Conservation (phyloP, 2,113 vertebrate genomes). For the Anhinga anhinga region DNA sequence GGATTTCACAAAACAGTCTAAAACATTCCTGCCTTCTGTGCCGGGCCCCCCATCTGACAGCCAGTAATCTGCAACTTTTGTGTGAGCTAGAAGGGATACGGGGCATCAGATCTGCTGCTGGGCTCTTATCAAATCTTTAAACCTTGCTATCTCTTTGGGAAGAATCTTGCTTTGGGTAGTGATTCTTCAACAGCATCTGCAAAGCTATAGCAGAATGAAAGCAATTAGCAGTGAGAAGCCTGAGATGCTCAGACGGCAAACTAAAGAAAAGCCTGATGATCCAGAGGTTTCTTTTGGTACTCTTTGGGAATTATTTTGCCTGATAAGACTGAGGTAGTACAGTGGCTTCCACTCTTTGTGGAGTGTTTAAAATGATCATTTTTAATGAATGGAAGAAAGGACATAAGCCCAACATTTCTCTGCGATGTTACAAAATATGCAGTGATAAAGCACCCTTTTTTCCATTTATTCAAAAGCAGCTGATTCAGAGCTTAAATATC, state of each 20-base stretch:
- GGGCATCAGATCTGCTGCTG: background rate
- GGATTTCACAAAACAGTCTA: background rate
- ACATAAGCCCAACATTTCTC: background rate
- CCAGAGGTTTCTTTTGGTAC: background rate
- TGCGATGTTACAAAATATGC: background rate
- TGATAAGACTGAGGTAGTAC: background rate
- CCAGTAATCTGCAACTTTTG: background rate
- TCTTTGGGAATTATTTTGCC: background rate
- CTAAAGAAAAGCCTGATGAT: background rate
- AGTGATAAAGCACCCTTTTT: background rate
- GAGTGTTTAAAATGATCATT: background rate
- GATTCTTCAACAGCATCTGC: background rate
- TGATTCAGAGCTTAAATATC: background rate
- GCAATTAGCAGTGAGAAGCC: background rate
- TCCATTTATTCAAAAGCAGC: background rate
- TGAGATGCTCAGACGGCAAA: background rate
- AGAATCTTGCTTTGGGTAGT: background rate
- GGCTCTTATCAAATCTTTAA: background rate
- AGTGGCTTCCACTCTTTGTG: background rate
- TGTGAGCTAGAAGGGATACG: background rate
- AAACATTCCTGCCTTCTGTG: background rate
- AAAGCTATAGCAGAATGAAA: background rate
- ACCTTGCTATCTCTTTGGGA: background rate
- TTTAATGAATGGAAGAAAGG: background rate
- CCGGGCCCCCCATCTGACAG: rapidly evolving